Evolutionary conservation across 1,140 invertebrate species (phyloP).

Genomic region (Drosophila nigrodunni): DNA sequence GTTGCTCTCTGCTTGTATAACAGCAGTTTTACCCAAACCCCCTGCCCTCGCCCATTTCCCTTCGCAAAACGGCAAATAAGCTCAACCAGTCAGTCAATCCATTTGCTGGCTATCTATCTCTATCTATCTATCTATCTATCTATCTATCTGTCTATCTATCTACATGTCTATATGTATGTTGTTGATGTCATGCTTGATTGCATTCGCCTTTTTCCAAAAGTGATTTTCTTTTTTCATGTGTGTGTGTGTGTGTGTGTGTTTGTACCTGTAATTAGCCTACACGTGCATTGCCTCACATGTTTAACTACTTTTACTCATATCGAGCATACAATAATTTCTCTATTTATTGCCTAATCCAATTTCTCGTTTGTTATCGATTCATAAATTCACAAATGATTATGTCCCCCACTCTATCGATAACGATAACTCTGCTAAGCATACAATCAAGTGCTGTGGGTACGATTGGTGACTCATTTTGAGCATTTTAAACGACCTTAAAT

Average conservation of each 20-base stretch:
- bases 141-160: not conserved
- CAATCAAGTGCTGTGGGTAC: too few relatives aligned
- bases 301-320: constrained; percentile 10
- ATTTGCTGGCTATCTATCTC: constrained; percentile 10
- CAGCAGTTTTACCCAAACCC: not conserved
- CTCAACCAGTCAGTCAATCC: constrained; percentile 25
- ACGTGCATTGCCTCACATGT: constrained; percentile 31
- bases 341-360: not conserved
- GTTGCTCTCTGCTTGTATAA: constrained; percentile 32
- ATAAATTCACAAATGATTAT: too few relatives aligned
- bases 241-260: not conserved
- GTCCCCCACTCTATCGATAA: not conserved
- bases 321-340: not conserved
- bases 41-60: too few relatives aligned
- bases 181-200: constrained; percentile 48
- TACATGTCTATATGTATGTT: constrained; percentile 10
- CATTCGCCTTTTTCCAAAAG: constrained; percentile 38
- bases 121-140: not conserved
- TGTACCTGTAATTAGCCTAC: constrained; percentile 27
- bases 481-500: too few relatives aligned
- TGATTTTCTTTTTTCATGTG: constrained; percentile 30
- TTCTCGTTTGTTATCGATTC: not conserved
- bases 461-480: too few relatives aligned
- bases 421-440: not conserved
- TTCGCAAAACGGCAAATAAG: not conserved